Evolutionary conservation across 2,113 vertebrate genomes (phyloP).

Genomic region (Alexandromys fortis): DNA sequence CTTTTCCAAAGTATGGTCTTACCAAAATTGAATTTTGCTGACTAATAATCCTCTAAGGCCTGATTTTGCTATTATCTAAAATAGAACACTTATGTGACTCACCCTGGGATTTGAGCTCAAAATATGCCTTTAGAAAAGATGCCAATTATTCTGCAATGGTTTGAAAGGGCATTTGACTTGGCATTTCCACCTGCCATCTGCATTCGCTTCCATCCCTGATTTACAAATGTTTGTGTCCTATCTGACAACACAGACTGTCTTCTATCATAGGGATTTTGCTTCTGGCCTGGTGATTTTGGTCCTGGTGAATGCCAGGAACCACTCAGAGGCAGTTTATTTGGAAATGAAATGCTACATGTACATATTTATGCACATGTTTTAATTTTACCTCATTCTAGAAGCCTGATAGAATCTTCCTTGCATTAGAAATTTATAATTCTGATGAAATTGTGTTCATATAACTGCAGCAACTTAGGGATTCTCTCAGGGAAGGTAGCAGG

Average conservation of each 20-base stretch:
- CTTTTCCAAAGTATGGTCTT: neutral
- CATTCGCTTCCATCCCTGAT: neutral
- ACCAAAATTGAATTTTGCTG: slow-evolving; percentile 60
- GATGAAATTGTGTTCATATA: neutral
- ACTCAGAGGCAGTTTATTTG: neutral
- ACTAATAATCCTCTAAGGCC: slow-evolving; percentile 42
- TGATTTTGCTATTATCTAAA: slow-evolving; percentile 59
- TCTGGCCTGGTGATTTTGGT: neutral
- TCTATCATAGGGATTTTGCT: neutral
- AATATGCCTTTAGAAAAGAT: neutral
- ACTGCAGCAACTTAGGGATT: neutral
- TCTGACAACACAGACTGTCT: neutral
- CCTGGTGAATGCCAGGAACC: neutral
- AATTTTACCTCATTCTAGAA: neutral
- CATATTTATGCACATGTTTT: neutral
- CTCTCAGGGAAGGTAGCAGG: neutral
- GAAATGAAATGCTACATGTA: neutral
- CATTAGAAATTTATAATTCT: neutral
- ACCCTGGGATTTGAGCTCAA: slow-evolving; percentile 12
- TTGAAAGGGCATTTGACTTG: neutral
- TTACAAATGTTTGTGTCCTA: neutral
- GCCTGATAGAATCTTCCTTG: neutral
- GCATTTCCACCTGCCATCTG: neutral
- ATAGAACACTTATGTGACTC: slow-evolving; percentile 52
- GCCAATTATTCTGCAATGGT: neutral